Conservation (phyloP, 1,140 invertebrate genomes). For the Drosophila lacteicornis region DNA sequence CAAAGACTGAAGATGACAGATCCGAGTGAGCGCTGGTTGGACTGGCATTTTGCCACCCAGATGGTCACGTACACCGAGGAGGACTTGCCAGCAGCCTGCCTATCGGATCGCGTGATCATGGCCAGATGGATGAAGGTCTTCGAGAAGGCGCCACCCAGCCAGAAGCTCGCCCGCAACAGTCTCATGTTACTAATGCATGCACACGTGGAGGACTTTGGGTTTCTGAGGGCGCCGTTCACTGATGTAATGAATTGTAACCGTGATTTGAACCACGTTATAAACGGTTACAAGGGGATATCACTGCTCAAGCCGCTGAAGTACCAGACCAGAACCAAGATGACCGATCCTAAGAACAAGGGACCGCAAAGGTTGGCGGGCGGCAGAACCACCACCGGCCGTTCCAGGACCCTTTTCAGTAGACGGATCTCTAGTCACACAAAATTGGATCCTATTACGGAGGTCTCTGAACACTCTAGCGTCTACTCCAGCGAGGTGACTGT, state of each 20-base stretch:
- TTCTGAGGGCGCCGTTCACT: slow-evolving; percentile 48
- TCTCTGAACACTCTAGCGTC: slow-evolving; percentile 13
- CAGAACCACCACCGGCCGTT: background rate
- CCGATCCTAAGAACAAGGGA: background rate
- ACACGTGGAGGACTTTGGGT: slow-evolving; percentile 54
- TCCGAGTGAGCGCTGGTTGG: slow-evolving; percentile 40
- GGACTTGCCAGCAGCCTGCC: slow-evolving; percentile 5
- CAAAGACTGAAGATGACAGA: slow-evolving; percentile 17
- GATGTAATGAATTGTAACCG: slow-evolving; percentile 36
- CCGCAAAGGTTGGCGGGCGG: background rate
- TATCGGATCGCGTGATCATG: slow-evolving; percentile 48
- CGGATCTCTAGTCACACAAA: background rate
- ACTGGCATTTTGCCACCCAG: slow-evolving; percentile 52
- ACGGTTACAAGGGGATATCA: slow-evolving; percentile 38
- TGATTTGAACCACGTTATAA: slow-evolving; percentile 47
- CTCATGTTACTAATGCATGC: slow-evolving; percentile 53
- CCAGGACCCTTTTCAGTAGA: background rate
- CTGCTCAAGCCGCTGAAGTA: background rate
- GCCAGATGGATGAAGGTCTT: slow-evolving; percentile 48
- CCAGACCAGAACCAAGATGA: background rate
- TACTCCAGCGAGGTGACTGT: background rate
- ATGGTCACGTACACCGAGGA: slow-evolving; percentile 6
- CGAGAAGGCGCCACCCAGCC: slow-evolving; percentile 1
- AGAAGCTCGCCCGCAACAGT: slow-evolving; percentile 60
- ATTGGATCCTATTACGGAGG: slow-evolving; percentile 21